These are phyloP conservation scores for Clarias magur DNA, from an alignment of 2,113 vertebrate genomes.

Conservation along the genomic window DNA sequence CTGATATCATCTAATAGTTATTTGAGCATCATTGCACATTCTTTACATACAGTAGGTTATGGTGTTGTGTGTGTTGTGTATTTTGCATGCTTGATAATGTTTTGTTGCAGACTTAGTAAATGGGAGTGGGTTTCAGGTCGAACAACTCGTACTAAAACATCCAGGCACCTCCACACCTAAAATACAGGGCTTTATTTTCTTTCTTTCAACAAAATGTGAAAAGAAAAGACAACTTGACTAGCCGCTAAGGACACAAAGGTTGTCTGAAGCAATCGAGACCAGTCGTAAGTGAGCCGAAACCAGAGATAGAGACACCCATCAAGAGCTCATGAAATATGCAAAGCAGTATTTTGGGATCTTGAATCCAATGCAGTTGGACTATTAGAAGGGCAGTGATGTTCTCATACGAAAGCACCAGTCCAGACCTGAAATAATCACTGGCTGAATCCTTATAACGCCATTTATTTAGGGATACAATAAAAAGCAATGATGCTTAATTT, in stretches of 20 bases:
- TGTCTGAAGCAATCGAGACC: slow-evolving; percentile 56
- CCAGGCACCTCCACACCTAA: background rate
- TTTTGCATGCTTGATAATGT: background rate
- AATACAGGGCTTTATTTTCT: background rate
- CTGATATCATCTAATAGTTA: background rate
- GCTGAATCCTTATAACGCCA: background rate
- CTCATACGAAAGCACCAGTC: slow-evolving; percentile 34
- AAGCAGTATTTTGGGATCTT: slow-evolving; percentile 69
- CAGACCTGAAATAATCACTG: background rate
- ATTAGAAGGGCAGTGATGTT: slow-evolving; percentile 63
- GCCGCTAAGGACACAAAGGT: slow-evolving; percentile 63
- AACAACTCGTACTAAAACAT: background rate
- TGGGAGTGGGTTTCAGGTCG: background rate
- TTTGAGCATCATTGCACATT: background rate
- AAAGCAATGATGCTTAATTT: background rate
- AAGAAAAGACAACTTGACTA: slow-evolving; percentile 36
- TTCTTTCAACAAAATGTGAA: background rate
- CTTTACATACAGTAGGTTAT: background rate
- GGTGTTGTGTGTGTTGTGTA: background rate
- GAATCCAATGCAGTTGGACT: slow-evolving; percentile 61
- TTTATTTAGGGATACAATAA: background rate
- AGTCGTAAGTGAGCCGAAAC: slow-evolving; percentile 58
- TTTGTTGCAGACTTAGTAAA: background rate
- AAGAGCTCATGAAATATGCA: slow-evolving; percentile 73
- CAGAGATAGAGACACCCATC: slow-evolving; percentile 64